Conservation (phyloP, 2,888 invertebrate genomes). For the Mythimna impura region DNA sequence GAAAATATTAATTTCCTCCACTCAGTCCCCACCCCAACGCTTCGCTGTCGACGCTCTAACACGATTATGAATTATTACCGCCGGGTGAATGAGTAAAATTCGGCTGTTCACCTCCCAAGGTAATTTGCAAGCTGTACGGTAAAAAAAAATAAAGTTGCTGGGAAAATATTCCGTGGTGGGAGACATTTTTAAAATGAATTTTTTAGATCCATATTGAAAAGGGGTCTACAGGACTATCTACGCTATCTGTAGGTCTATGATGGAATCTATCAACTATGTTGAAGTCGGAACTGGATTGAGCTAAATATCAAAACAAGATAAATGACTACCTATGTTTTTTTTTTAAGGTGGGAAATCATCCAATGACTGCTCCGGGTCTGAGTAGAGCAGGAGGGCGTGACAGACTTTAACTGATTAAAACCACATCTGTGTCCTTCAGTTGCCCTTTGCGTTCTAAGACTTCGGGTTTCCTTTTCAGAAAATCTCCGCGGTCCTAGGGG, state of each 20-base stretch:
- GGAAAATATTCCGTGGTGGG: conserved; percentile 28
- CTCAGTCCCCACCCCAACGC: conserved; percentile 62
- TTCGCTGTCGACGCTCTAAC: conserved; percentile 69
- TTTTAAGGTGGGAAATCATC: too few relatives aligned
- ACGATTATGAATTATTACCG: conserved; percentile 71
- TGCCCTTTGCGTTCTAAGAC: too few relatives aligned
- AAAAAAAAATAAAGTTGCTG: conserved; percentile 53
- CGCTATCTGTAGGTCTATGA: not conserved
- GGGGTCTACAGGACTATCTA: not conserved
- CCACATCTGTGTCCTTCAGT: too few relatives aligned
- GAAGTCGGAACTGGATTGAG: too few relatives aligned
- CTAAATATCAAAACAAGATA: too few relatives aligned
- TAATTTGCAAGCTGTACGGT: conserved; percentile 57
- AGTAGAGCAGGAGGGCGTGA: too few relatives aligned
- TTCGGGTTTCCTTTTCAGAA: too few relatives aligned
- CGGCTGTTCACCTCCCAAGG: conserved; percentile 57
- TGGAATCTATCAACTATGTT: not conserved
- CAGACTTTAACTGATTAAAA: too few relatives aligned
- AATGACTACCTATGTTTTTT: too few relatives aligned
- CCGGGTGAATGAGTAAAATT: conserved; percentile 69
- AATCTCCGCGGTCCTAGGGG: too few relatives aligned
- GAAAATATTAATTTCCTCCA: conserved; percentile 48
- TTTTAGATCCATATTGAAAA: not conserved
- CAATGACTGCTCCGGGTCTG: too few relatives aligned
- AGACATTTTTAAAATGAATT: conserved; percentile 19